Evolutionary conservation across 2,797 vertebrate species (phyloP), one percentile per base, ranked within the genome.

Genomic region (Coracias cyanogaster): DNA sequence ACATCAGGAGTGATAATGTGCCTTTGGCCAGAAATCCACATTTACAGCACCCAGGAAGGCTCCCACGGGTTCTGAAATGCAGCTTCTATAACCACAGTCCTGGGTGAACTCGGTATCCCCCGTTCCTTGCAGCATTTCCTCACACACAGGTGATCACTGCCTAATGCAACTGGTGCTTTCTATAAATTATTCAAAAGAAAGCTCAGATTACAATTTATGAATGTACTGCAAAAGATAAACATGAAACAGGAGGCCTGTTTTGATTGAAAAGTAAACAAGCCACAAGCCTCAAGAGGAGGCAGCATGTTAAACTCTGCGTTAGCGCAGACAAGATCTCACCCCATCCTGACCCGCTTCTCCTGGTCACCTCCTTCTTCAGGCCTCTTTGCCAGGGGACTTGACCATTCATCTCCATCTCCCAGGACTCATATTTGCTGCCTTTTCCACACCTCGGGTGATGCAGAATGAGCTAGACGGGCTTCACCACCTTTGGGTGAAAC

Each of bases 341-440:
- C 39, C 33, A 5, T 9, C 24, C 60, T 4, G 31, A 37, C 45
- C 76, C 4, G 3, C 35, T 58, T 20, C n/a, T 11, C 46, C 46
- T 54, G 3, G 19, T 7, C 39, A 2, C 46, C 26, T 26, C 46
- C 62, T n/a, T 18, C 54, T 18, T 15, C 60, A 33, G 28, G 7
- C n/a, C 70, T 20, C 21, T 21, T 13, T 6, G 29, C 58, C 51
- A 15, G 25, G 3, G 0, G 60, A 8, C 22, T 20, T 7, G 14
- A 11, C 7, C 45, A 20, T 5, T 33, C 29, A 0, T 8, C 46
- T 12, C 6, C 0, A 12, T 21, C 70, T 12, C 41, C 0, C 20
- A 33, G 46, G 25, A 25, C 29, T 26, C 16, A 1, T 5, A 0
- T 35, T 16, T 37, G 7, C 16, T 2, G 1, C 49, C 19, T 28